phyloP scores from a whole-genome alignment of 2,113 vertebrate species.

The Nerophis lumbriciformis region DNA sequence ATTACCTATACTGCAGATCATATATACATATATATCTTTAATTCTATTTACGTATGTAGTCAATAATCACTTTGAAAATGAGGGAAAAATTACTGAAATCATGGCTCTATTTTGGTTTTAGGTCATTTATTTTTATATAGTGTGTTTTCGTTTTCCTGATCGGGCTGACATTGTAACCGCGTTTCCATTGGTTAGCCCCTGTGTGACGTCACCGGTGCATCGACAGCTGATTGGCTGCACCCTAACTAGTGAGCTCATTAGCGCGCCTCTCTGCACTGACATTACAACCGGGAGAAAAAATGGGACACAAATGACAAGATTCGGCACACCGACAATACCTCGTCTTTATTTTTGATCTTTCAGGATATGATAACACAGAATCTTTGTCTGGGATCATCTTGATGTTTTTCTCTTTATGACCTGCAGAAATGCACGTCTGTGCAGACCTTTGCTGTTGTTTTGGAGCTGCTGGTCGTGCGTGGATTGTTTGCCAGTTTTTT shows the following conservation, averaged over 20 bases:
- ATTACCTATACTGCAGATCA: no score
- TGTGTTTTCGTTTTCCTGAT: background rate
- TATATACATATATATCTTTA: no score
- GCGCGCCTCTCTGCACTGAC: constrained; percentile 42
- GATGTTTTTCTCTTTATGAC: constrained; percentile 20
- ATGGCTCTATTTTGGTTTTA: no score
- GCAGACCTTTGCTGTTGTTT: background rate
- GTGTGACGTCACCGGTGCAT: constrained; percentile 39
- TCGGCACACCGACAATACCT: constrained; percentile 21
- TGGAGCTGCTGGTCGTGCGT: constrained; percentile 26
- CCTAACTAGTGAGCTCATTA: constrained; percentile 73
- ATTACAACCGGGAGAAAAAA: constrained; percentile 21
- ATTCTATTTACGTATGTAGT: no score
- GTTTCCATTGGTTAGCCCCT: constrained; percentile 21
- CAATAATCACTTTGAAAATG: no score
- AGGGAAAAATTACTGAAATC: no score
- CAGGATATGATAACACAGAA: constrained; percentile 23
- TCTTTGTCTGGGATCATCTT: constrained; percentile 19
- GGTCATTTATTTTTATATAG: background rate
- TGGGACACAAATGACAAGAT: constrained; percentile 28
- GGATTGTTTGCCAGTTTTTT: constrained; percentile 40
- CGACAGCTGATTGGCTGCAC: constrained; percentile 49
- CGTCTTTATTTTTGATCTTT: background rate
- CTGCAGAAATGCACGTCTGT: background rate
- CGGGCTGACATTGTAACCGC: background rate